These are phyloP conservation scores for Metaphire vulgaris DNA, from an alignment of 1,140 invertebrate genomes.

Conservation along the genomic window DNA sequence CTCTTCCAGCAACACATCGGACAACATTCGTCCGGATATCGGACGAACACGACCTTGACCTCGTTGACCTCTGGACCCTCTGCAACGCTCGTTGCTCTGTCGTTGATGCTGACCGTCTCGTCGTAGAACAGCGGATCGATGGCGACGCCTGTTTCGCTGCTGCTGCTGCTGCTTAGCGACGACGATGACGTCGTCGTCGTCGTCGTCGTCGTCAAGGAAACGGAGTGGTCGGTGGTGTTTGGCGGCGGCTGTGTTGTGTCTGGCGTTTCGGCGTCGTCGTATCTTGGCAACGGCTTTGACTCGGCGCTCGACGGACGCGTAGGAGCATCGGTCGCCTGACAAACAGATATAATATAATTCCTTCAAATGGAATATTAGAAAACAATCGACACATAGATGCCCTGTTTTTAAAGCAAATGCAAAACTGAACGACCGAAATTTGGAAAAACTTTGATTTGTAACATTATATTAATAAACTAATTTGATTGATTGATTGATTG, in stretches of 20 bases:
- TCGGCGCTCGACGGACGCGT: background rate
- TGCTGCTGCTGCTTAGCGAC: background rate
- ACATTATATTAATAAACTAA: too few species aligned
- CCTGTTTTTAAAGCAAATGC: too few species aligned
- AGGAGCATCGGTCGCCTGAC: background rate
- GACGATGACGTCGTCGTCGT: background rate
- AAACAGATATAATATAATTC: too few species aligned
- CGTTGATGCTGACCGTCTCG: constrained; percentile 17
- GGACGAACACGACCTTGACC: constrained; percentile 39
- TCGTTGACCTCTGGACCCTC: constrained; percentile 42
- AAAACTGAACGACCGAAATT: too few species aligned
- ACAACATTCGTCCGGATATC: constrained; percentile 81
- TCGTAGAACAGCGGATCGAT: background rate
- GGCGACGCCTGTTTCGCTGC: background rate
- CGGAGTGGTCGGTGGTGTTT: too few species aligned
- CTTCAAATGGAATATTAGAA: too few species aligned
- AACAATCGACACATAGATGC: too few species aligned
- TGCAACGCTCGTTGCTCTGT: constrained; percentile 14
- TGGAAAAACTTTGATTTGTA: too few species aligned
- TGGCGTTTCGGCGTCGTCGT: too few species aligned
- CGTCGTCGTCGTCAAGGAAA: too few species aligned
- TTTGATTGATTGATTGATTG: too few species aligned
- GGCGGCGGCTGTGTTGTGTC: too few species aligned
- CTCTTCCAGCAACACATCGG: constrained; percentile 50
- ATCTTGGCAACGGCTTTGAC: background rate